phyloP scores from a whole-genome alignment of 2,113 vertebrate species.

The Peromyscus maniculatus region DNA sequence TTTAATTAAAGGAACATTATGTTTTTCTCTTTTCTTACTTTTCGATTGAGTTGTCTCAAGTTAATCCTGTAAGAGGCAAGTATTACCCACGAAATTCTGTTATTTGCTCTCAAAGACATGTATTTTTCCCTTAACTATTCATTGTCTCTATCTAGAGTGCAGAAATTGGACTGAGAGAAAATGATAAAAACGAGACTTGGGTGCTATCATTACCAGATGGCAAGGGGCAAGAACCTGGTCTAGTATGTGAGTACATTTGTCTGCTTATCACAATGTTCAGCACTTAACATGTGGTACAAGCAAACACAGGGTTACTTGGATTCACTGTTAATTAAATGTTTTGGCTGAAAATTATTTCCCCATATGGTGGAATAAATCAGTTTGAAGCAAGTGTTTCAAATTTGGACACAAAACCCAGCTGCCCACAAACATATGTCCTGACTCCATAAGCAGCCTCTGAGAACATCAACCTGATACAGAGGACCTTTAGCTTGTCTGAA shows the following conservation, averaged over 20 bases:
- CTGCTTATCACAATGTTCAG: slow-evolving; percentile 67
- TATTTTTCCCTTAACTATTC: not conserved
- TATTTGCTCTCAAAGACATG: slow-evolving; percentile 50
- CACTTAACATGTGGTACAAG: slow-evolving; percentile 41
- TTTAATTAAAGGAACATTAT: slow-evolving; percentile 39
- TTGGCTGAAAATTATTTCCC: slow-evolving; percentile 71
- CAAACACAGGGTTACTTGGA: slow-evolving; percentile 57
- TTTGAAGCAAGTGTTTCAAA: slow-evolving; percentile 65
- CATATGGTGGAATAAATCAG: slow-evolving; percentile 74
- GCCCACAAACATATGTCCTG: slow-evolving; percentile 68
- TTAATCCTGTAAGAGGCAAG: slow-evolving; percentile 23
- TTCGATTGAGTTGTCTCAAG: not conserved
- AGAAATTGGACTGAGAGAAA: slow-evolving; percentile 39
- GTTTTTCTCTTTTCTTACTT: slow-evolving; percentile 25
- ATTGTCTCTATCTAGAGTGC: slow-evolving; percentile 39
- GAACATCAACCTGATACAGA: slow-evolving; percentile 37
- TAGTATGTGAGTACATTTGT: slow-evolving; percentile 26
- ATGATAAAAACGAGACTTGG: slow-evolving; percentile 42
- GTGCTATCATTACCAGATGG: slow-evolving; percentile 64
- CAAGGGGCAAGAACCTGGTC: slow-evolving; percentile 46
- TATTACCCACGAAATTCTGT: slow-evolving; percentile 57
- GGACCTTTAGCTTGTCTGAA: slow-evolving; percentile 51
- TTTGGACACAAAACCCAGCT: slow-evolving; percentile 70
- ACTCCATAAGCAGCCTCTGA: slow-evolving; percentile 49
- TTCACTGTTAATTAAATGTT: slow-evolving; percentile 80